These are phyloP conservation scores for Amphimedon queenslandica DNA, from an alignment of 37 sponge, comb jelly and placozoan genomes.

Conservation along the genomic window DNA sequence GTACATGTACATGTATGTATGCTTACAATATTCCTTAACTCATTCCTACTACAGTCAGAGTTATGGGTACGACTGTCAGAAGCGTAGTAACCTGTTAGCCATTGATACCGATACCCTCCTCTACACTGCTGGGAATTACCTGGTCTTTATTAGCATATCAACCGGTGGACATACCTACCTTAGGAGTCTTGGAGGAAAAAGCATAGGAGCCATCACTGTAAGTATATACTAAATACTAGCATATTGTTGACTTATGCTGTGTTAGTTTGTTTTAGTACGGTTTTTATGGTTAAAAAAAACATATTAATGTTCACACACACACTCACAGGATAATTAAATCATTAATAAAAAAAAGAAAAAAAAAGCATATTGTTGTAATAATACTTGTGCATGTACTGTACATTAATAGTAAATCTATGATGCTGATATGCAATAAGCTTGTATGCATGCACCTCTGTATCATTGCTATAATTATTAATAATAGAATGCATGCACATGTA, in stretches of 20 bases:
- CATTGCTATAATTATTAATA: too few species aligned
- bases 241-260: not conserved
- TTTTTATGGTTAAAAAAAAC: not conserved
- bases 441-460: too few species aligned
- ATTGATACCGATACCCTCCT: constrained; percentile 65
- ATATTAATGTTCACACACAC: not conserved
- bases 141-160: constrained; percentile 68
- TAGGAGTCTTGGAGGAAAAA: constrained; percentile 80
- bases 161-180: constrained; percentile 69
- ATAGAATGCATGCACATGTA: too few species aligned
- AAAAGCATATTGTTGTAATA: not conserved
- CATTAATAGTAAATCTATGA: too few species aligned
- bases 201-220: constrained; percentile 93
- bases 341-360: too few species aligned
- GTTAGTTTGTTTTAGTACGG: not conserved
- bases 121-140: constrained; percentile 88
- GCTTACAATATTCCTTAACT: constrained; percentile 2
- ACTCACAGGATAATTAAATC: too few species aligned
- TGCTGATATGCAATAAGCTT: too few species aligned
- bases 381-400: too few species aligned
- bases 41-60: constrained; percentile 63
- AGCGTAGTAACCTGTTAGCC: constrained; percentile 81
- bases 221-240: constrained; percentile 11
- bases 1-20: not conserved
- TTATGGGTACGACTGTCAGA: constrained; percentile 96